Base-by-base conservation (phyloP, 2,888 invertebrate species). In the Drosophila mettleri region DNA sequence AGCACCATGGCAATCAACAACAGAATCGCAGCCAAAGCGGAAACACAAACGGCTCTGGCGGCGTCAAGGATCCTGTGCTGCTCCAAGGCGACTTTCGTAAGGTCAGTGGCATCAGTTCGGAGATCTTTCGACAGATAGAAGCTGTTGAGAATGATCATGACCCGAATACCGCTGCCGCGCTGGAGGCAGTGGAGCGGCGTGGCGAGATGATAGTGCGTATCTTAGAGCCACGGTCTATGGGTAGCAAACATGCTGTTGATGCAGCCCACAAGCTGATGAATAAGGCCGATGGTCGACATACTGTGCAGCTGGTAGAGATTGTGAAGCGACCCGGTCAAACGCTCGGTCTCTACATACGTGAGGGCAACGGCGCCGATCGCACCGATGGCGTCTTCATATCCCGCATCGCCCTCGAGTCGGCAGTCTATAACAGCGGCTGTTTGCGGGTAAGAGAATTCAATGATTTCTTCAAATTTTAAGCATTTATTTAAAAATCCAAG, bases 271-370 rank as follows among this genome's bases (percentile, higher is more conserved):
- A 96, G 91, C 96, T 97, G 93, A 94, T 97, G 92, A 85, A 91
- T 53, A 92, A 92, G 69, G 91, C 92, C 58, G 92, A 92, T 80
- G 94, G 95, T 16, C 94, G 96, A 83, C 95, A 96, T 91, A 94
- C 95, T 80, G 97, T 98, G 24, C 74, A 97, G 92, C 95, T 98
- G 91, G 98, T 99, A 83, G 99, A 99, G 93, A 99, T 99, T 90
- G 98, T 99, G 79, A 99, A 99, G 93, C 95, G 99, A 86, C 99
- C 99, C 0, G 99, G 99, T 14, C 99, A 99, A 93, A 99, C 99
- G 33, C 94, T 99, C 74, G 99, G 99, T 43, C 94, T 99, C 68
- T 99, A 99, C 93, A 99, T 99, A 90, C 95, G 99, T 39, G 99
- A 99, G 94, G 99, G 99, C n/a, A 99, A 99, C 90, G 99, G 99